Percentiles rank a stretch among this genome's conserved stretches.
These are phyloP conservation scores for Chymomyza fuscimana DNA, from an alignment of 2,888 invertebrate genomes.

Conservation along the genomic window DNA sequence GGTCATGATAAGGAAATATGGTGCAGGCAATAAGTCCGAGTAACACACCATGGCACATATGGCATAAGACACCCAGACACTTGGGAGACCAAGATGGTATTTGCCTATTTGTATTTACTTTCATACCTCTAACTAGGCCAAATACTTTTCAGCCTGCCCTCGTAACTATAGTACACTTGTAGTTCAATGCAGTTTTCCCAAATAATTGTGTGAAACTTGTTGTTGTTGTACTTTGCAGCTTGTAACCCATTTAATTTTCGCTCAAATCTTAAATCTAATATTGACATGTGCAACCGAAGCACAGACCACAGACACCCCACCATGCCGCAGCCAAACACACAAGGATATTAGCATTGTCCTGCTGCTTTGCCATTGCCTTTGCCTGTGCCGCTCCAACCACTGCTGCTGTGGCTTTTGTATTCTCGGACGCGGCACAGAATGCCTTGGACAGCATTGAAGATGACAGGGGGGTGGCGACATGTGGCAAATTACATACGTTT, in stretches of 20 bases:
- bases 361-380: not conserved
- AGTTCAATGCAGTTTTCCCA: not conserved
- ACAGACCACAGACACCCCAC: slow-evolving; percentile 1
- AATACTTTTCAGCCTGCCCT: too few species aligned
- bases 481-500: slow-evolving; percentile 61
- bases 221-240: not conserved
- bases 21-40: too few species aligned
- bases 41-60: too few species aligned
- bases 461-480: slow-evolving; percentile 41
- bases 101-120: too few species aligned
- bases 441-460: slow-evolving; percentile 6
- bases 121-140: too few species aligned
- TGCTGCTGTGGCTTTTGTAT: slow-evolving; percentile 42
- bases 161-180: not conserved
- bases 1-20: too few species aligned
- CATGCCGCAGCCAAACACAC: too few species aligned
- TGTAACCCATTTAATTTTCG: slow-evolving; percentile 67
- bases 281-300: slow-evolving; percentile 61
- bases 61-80: too few species aligned
- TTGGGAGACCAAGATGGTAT: too few species aligned
- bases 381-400: slow-evolving; percentile 1
- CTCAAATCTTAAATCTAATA: slow-evolving; percentile 61
- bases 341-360: not conserved
- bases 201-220: not conserved
- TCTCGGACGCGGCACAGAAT: not conserved